These are phyloP conservation scores for Pseudachorutes palmiensis DNA, from an alignment of 1,140 invertebrate genomes.

Conservation along the genomic window DNA sequence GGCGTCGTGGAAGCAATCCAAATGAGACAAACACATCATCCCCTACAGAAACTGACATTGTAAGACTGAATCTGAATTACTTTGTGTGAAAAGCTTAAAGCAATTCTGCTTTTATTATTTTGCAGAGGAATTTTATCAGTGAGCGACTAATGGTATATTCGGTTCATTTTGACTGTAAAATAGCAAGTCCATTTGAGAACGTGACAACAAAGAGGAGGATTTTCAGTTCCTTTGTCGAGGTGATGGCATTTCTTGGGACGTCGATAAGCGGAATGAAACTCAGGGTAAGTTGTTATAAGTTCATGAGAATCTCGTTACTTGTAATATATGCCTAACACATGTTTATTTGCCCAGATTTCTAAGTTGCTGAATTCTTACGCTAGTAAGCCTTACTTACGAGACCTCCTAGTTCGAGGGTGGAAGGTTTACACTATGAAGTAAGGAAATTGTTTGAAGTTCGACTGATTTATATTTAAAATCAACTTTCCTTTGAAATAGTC, in stretches of 20 bases:
- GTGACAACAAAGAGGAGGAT: neutral
- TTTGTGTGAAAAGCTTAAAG: neutral
- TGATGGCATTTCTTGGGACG: neutral
- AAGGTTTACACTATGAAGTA: neutral
- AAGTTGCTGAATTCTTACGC: neutral
- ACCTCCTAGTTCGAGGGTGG: neutral
- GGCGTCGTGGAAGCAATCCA: neutral
- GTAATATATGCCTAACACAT: neutral
- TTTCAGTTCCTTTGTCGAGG: slow-evolving; percentile 2
- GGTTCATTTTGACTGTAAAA: neutral
- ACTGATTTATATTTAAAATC: neutral
- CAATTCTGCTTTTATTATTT: neutral
- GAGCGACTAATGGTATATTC: neutral
- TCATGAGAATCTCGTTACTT: neutral
- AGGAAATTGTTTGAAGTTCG: neutral
- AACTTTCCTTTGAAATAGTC: neutral
- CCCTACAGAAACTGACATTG: neutral
- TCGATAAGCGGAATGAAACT: neutral
- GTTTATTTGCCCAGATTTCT: neutral
- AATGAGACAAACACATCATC: neutral
- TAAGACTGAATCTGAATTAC: neutral
- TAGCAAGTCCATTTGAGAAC: neutral
- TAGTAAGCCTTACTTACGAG: neutral
- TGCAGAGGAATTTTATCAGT: neutral
- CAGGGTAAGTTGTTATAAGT: neutral